Evolutionary conservation across 1,140 invertebrate species (phyloP).

Genomic region (Hestina assimilis): DNA sequence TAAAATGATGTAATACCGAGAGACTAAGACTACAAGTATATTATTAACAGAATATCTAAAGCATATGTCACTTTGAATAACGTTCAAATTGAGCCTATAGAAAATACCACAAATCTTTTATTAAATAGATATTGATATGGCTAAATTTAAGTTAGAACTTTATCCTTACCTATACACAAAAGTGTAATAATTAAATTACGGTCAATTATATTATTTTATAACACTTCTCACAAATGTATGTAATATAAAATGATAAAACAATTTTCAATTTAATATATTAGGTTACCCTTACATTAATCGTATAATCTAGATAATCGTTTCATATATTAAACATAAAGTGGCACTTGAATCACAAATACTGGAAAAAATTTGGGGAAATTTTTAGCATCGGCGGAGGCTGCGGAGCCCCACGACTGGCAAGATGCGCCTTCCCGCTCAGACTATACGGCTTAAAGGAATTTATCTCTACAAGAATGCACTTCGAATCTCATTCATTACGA

Average conservation of each 20-base stretch:
- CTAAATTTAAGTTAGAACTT: slow-evolving; percentile 80
- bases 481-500: slow-evolving; percentile 72
- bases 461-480: slow-evolving; percentile 77
- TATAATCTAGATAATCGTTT: slow-evolving; percentile 80
- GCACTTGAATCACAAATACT: slow-evolving; percentile 81
- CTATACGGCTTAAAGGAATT: slow-evolving; percentile 75
- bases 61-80: slow-evolving; percentile 79
- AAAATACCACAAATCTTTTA: slow-evolving; percentile 79
- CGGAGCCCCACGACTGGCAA: slow-evolving; percentile 31
- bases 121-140: slow-evolving; percentile 80
- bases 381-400: slow-evolving; percentile 49
- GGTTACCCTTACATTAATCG: slow-evolving; percentile 79
- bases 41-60: slow-evolving; percentile 78
- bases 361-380: slow-evolving; percentile 79
- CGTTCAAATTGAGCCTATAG: slow-evolving; percentile 79
- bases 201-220: slow-evolving; percentile 77
- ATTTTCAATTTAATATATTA: slow-evolving; percentile 79
- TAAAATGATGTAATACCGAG: slow-evolving; percentile 74
- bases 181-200: slow-evolving; percentile 78
- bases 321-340: slow-evolving; percentile 80
- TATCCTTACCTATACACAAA: slow-evolving; percentile 78
- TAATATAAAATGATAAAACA: slow-evolving; percentile 81
- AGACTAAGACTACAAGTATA: slow-evolving; percentile 73
- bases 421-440: slow-evolving; percentile 59
- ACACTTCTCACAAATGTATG: slow-evolving; percentile 78